Evolutionary conservation across 2,797 vertebrate species (phyloP).

Genomic region (Phalloptychus januarius): DNA sequence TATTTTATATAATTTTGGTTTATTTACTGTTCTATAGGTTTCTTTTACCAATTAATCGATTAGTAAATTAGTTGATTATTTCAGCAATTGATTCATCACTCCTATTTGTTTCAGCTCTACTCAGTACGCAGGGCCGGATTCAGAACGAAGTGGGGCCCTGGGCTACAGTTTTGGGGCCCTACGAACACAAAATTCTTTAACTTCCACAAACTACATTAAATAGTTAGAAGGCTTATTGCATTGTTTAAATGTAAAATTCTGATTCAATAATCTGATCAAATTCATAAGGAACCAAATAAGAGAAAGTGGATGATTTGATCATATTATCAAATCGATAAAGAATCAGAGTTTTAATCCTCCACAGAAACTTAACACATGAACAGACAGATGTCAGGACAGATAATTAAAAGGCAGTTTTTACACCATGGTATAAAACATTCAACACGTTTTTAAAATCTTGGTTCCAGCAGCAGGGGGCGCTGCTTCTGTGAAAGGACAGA

Average conservation of each 20-base stretch:
- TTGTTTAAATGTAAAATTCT: not conserved
- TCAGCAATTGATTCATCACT: not conserved
- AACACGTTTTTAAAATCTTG: not conserved
- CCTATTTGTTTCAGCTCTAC: too few species aligned
- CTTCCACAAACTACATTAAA: not conserved
- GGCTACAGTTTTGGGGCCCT: not conserved
- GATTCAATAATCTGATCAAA: not conserved
- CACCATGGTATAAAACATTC: not conserved
- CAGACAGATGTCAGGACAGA: not conserved
- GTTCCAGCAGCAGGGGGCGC: not conserved
- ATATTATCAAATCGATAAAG: not conserved
- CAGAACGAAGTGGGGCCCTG: not conserved
- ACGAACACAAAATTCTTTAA: not conserved
- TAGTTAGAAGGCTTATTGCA: not conserved
- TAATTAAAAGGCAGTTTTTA: not conserved
- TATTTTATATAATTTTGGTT: too few species aligned
- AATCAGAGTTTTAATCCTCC: constrained; percentile 1
- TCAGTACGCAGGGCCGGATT: not conserved
- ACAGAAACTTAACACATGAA: not conserved
- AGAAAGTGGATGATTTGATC: not conserved
- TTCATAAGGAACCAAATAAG: not conserved
- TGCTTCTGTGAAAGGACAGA: not conserved
- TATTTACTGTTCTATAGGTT: not conserved
- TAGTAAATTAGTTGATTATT: not conserved
- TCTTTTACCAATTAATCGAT: not conserved